These are phyloP conservation scores for Antedon mediterranea DNA, from an alignment of 53 echinoderm and acorn worm genomes.

Conservation along the genomic window DNA sequence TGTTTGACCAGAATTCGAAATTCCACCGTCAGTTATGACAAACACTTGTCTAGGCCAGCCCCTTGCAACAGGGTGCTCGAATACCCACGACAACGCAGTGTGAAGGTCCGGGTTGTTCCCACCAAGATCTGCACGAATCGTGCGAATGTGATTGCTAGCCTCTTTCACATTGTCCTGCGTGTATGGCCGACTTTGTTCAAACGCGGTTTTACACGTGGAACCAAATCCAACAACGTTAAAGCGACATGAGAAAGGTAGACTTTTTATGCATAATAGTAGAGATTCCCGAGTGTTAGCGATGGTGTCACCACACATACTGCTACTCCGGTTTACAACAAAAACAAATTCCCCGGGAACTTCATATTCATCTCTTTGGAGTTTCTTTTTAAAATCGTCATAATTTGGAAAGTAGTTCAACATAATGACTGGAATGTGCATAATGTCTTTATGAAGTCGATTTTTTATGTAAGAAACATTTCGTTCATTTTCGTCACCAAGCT, in stretches of 20 bases:
- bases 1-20: conserved; percentile 70
- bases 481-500: conserved; percentile 25
- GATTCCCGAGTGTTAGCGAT: conserved; percentile 93
- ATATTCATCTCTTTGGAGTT: conserved; percentile 46
- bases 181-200: conserved; percentile 78
- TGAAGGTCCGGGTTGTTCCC: conserved; percentile 46
- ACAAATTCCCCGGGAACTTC: conserved; percentile 90
- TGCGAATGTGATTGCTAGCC: conserved; percentile 47
- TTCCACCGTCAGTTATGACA: conserved; percentile 78
- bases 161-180: conserved; percentile 82
- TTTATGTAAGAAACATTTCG: conserved; percentile 36
- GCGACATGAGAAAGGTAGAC: conserved; percentile 69
- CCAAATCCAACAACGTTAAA: conserved; percentile 96
- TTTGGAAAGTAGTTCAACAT: conserved; percentile 97
- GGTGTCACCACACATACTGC: conserved; percentile 95
- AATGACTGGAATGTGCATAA: conserved; percentile 91
- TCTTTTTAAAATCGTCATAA: conserved; percentile 52
- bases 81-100: conserved; percentile 65
- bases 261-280: conserved; percentile 87
- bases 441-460: conserved; percentile 74
- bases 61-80: conserved; percentile 45
- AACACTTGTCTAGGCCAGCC: conserved; percentile 87
- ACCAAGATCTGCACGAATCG: conserved; percentile 91
- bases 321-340: conserved; percentile 78
- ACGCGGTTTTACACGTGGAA: conserved; percentile 76